Base-by-base conservation (phyloP, 2,113 vertebrate species). In the Dicerorhinus sumatrensis region DNA sequence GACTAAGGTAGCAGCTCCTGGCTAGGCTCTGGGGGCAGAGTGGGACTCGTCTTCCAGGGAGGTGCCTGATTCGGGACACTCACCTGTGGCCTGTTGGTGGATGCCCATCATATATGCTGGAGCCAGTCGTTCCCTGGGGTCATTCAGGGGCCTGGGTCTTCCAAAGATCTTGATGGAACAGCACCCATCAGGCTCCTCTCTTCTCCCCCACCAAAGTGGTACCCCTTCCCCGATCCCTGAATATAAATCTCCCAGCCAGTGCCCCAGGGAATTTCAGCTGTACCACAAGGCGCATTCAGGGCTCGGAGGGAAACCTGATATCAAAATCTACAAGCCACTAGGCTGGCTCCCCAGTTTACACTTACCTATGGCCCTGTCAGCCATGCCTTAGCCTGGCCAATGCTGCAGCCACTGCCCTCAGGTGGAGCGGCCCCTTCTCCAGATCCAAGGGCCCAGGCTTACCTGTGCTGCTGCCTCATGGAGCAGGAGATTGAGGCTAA, bases 341-440 rank as follows among this genome's bases (percentile, higher is more conserved):
- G 75, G 58, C 58, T 31, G 5, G 16, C n/a, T 62, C 17, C 27
- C 11, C 33, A 10, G 0, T 2, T 3, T 12, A 8, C 31, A 29
- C 21, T 27, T 8, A 17, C 14, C 23, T 1, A 2, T 9, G 36
- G n/a, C 23, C 11, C 23, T 23, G 0, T 42, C 33, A 27, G 31
- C 76, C 12, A 0, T 9, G 12, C 65, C 65, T 67, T 27, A 6
- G 25, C 33, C 75, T 58, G 62, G 87, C 67, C 62, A 25, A 8
- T 58, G 63, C 72, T 4, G 2, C 42, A n/a, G 73, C 80, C 14
- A 20, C 56, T 65, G 46, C 89, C 96, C 88, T 82, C 65, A 36
- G 46, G 9, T 27, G 0, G 0, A 39, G 54, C 3, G 5, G 10
- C 5, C 10, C 4, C 29, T 51, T 36, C 20, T 60, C 89, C n/a